These are phyloP conservation scores for Geophilus truncorum DNA, from an alignment of 2,888 invertebrate genomes.

Conservation along the genomic window DNA sequence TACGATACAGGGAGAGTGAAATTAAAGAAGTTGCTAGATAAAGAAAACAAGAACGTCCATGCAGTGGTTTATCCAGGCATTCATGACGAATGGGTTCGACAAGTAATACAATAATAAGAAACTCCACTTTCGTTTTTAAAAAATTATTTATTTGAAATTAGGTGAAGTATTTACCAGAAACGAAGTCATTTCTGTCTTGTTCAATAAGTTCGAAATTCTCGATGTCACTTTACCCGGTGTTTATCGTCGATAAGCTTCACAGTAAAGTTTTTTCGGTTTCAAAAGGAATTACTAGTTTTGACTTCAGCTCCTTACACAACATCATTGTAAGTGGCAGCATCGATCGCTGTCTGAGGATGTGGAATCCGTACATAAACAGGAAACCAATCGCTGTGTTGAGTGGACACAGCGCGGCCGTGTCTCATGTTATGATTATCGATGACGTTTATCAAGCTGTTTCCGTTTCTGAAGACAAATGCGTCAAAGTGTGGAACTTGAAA, in stretches of 20 bases:
- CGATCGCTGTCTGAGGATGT: neutral
- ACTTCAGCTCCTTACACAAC: neutral
- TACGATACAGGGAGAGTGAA: neutral
- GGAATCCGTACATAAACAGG: conserved; percentile 13
- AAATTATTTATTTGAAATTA: too few species aligned
- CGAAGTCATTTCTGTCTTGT: conserved; percentile 18
- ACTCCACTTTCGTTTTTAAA: too few species aligned
- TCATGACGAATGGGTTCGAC: conserved; percentile 1
- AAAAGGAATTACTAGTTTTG: conserved; percentile 16
- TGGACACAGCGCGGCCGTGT: conserved; percentile 16
- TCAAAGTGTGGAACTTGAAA: too few species aligned
- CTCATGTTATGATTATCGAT: neutral
- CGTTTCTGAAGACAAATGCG: conserved; percentile 8
- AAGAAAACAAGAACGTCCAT: neutral
- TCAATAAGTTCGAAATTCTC: neutral
- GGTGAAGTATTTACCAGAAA: neutral
- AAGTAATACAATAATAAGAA: too few species aligned
- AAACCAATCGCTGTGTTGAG: neutral
- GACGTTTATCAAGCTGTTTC: neutral
- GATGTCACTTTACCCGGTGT: neutral
- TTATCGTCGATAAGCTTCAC: neutral
- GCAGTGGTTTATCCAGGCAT: neutral
- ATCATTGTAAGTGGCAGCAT: conserved; percentile 20
- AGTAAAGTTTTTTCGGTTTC: neutral
- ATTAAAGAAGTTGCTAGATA: neutral